Conservation (phyloP, 2,797 vertebrate genomes). For the Enteromius mattozi region DNA sequence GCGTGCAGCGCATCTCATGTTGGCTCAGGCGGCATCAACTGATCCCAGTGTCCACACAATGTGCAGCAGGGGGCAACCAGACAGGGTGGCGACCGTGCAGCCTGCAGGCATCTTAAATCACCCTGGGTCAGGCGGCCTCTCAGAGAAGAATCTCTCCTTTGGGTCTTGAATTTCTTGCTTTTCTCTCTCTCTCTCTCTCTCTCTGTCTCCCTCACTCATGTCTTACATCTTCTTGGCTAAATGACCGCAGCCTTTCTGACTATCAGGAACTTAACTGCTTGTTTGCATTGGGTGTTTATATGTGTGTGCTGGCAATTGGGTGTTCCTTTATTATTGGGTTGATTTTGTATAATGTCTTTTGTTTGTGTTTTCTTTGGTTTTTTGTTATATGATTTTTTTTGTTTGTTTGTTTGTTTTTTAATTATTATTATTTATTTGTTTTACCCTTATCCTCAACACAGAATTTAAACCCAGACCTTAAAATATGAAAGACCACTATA, state of each 20-base stretch:
- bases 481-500: neutral
- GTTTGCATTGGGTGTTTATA: neutral
- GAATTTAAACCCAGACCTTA: neutral
- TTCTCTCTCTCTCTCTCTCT: neutral
- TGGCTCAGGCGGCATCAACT: slow-evolving; percentile 45
- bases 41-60: slow-evolving; percentile 41
- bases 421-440: neutral
- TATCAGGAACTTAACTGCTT: neutral
- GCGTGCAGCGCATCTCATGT: slow-evolving; percentile 14
- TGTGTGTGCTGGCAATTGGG: neutral
- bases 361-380: neutral
- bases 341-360: neutral
- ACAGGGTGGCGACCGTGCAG: slow-evolving; percentile 50
- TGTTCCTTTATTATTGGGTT: neutral
- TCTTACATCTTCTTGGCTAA: neutral
- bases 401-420: neutral
- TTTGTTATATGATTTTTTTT: neutral
- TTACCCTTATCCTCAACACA: neutral
- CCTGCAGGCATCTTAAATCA: slow-evolving; percentile 59
- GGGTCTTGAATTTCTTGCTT: slow-evolving; percentile 38
- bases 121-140: slow-evolving; percentile 49
- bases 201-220: neutral
- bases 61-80: slow-evolving; percentile 37
- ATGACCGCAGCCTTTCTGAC: slow-evolving; percentile 9
- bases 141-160: slow-evolving; percentile 48